These are phyloP conservation scores for Molanna angustata DNA, from an alignment of 2,888 invertebrate species.

Conservation along the genomic window DNA sequence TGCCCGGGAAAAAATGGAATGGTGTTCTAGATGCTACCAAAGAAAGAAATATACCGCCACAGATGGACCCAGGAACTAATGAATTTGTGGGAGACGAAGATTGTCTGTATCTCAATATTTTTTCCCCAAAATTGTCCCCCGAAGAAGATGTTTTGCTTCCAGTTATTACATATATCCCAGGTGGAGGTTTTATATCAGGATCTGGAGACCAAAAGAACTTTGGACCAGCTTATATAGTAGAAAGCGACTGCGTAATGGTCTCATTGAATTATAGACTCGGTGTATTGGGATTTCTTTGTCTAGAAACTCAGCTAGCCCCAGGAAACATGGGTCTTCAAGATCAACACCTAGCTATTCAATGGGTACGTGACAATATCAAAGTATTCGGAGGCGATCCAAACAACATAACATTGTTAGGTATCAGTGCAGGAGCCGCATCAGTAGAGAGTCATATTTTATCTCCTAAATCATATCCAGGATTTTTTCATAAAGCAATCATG, in stretches of 20 bases:
- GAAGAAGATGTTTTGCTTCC: conserved; percentile 42
- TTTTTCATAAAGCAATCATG: conserved; percentile 47
- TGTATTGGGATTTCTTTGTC: conserved; percentile 49
- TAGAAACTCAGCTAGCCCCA: conserved; percentile 46
- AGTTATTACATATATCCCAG: conserved; percentile 52
- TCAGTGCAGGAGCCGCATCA: conserved; percentile 48
- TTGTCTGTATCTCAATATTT: conserved; percentile 50
- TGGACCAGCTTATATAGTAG: conserved; percentile 50
- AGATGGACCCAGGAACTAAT: conserved; percentile 32
- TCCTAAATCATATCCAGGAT: conserved; percentile 42
- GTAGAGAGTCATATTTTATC: conserved; percentile 48
- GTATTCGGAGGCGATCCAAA: conserved; percentile 46
- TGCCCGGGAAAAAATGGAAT: conserved; percentile 43
- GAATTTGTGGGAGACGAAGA: conserved; percentile 43
- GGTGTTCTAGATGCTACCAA: conserved; percentile 50
- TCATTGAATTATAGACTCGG: conserved; percentile 54
- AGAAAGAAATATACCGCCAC: conserved; percentile 38
- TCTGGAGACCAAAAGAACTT: conserved; percentile 45
- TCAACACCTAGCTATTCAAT: conserved; percentile 48
- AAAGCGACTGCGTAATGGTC: conserved; percentile 47
- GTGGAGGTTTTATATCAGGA: conserved; percentile 51
- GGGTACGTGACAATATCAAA: conserved; percentile 46
- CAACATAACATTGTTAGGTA: conserved; percentile 50
- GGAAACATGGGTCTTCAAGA: conserved; percentile 53
- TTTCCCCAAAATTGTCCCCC: conserved; percentile 40